Evolutionary conservation across 2,113 vertebrate genomes (phyloP), one percentile per base, ranked within the genome.

Genomic region (Nibea albiflora): DNA sequence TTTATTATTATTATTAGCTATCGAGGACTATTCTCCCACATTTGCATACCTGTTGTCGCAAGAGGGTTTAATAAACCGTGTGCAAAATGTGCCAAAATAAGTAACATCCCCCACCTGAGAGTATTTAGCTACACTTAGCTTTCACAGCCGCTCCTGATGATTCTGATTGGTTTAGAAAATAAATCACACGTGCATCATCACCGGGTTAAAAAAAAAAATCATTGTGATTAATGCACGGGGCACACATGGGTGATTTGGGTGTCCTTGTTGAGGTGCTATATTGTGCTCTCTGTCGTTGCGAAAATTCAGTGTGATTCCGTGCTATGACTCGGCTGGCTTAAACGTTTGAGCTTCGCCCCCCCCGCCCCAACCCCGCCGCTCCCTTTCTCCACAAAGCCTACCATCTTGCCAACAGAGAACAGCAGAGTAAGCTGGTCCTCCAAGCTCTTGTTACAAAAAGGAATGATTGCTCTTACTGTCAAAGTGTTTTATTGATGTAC

Each of bases 401-500:
- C 47, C 60, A 31, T 76, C 47, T 61, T 58, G 63, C 66, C 65
- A 67, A 53, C 76, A 53, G 66, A 83, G 61, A 46, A 60, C 28
- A 82, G 57, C 75, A 69, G 60, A 75, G 63, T 81, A 74, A 87
- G 73, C 53, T 60, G 44, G 70, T 64, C 58, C 76, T 64, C 52
- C 14, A 39, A 73, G 66, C 85, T 85, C 76, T 35, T 19, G 64
- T 79, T 90, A 85, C 81, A 81, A 81, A 90, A 84, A 69, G 76
- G 53, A 70, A 70, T 22, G 76, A 82, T 83, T 78, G 78, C 76
- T 73, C 81, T 83, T 64, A 75, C 47, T 87, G 90, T 90, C 90
- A 83, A 71, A 89, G 81, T 86, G 81, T 86, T 91, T 91, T 90
- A 91, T 90, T 76, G 91, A 92, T 65, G 80, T 72, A 72, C 22